Conservation (phyloP, 2,113 vertebrate species). For the Chaetura pelagica region DNA sequence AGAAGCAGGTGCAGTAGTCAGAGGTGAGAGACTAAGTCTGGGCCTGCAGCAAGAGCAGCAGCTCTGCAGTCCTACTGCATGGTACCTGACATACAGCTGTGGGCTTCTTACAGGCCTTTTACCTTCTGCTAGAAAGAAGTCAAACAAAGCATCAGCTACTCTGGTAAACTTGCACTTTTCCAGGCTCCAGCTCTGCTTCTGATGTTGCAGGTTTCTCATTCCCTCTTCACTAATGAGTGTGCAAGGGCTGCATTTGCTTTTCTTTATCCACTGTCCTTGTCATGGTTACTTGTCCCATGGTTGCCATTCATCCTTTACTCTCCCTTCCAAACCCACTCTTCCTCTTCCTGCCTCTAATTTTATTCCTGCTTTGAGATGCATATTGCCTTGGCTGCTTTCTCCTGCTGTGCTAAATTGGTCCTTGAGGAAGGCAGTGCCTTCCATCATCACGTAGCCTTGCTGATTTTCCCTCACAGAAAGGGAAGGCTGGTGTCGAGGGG, state of each 20-base stretch:
- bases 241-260: background rate
- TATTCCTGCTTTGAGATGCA: conserved; percentile 64
- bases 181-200: background rate
- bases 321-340: conserved; percentile 11
- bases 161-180: background rate
- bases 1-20: background rate
- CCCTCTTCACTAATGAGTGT: background rate
- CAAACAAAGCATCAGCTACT: background rate
- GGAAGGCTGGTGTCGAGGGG: conserved; percentile 30
- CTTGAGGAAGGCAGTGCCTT: conserved; percentile 65
- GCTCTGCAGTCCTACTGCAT: background rate
- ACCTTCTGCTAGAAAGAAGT: background rate
- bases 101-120: background rate
- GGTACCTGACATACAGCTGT: background rate
- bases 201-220: background rate
- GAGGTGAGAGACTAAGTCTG: background rate
- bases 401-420: conserved; percentile 73
- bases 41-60: background rate
- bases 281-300: background rate
- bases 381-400: conserved; percentile 45
- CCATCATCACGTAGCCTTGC: conserved; percentile 36
- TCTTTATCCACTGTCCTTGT: background rate
- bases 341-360: conserved; percentile 40
- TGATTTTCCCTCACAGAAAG: conserved; percentile 59
- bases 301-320: background rate